These are phyloP conservation scores for Ichneumoninae sp. DNA, from an alignment of 2,888 invertebrate species.

Conservation along the genomic window DNA sequence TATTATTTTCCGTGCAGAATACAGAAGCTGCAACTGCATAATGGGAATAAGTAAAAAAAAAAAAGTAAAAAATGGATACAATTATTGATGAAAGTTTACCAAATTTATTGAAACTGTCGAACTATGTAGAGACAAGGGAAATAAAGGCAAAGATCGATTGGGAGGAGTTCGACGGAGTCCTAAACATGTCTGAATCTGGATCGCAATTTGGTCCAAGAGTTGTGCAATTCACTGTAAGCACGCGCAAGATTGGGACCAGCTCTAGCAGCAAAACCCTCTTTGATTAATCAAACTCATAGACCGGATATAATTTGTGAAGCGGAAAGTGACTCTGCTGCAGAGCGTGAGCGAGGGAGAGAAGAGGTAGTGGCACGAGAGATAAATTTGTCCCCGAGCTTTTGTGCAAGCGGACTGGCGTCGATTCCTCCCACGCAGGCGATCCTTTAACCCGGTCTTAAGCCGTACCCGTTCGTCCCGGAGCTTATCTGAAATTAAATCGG, in stretches of 20 bases:
- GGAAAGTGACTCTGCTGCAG: conserved; percentile 3
- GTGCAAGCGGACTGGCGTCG: conserved; percentile 47
- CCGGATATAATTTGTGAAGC: conserved; percentile 27
- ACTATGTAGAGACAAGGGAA: neutral
- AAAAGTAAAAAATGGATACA: no score
- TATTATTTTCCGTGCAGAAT: no score
- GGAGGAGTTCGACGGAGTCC: neutral
- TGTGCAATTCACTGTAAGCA: neutral
- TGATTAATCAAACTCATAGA: conserved; percentile 30
- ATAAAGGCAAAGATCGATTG: neutral
- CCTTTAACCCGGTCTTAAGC: conserved; percentile 69
- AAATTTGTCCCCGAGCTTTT: conserved; percentile 56
- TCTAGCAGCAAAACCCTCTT: neutral
- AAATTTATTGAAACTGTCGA: neutral
- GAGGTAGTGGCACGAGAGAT: conserved; percentile 26
- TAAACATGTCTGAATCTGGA: neutral
- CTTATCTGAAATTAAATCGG: conserved; percentile 78
- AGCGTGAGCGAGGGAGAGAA: neutral
- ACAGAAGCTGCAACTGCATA: no score
- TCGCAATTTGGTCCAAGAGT: neutral
- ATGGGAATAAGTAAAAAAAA: no score
- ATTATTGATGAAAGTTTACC: no score
- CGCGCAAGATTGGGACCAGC: neutral
- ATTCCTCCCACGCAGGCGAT: conserved; percentile 69
- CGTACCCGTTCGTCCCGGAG: conserved; percentile 50